Percentiles rank a stretch among this genome's conserved stretches.
These are phyloP conservation scores for Ischnus inquisitorius DNA, from an alignment of 2,888 invertebrate genomes.

Conservation along the genomic window DNA sequence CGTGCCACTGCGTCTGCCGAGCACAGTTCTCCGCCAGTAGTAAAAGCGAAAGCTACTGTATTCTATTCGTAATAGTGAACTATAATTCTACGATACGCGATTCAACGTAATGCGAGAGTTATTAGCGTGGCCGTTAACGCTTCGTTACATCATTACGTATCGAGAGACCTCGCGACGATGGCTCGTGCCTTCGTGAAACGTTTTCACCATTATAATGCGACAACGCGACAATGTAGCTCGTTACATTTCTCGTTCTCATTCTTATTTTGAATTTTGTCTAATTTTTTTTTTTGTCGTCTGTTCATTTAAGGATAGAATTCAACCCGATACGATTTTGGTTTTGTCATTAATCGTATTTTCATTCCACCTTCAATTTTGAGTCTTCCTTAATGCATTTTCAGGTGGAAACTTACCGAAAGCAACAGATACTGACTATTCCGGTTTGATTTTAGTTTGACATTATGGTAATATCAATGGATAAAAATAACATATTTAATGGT, in stretches of 20 bases:
- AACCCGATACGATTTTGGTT: too few relatives aligned
- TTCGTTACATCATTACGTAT: conserved; percentile 58
- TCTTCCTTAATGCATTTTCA: too few relatives aligned
- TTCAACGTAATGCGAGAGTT: conserved; percentile 69
- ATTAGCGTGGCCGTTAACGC: conserved; percentile 68
- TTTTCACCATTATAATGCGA: conserved; percentile 34
- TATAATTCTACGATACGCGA: conserved; percentile 52
- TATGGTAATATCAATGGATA: too few relatives aligned
- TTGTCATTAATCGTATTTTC: too few relatives aligned
- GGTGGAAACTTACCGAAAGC: too few relatives aligned
- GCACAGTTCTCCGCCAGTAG: not conserved
- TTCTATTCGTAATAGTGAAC: conserved; percentile 30
- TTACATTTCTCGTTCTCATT: conserved; percentile 34
- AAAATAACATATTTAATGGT: too few relatives aligned
- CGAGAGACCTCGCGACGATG: conserved; percentile 16
- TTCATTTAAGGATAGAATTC: too few relatives aligned
- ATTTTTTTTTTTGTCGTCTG: too few relatives aligned
- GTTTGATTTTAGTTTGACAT: too few relatives aligned
- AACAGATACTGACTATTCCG: too few relatives aligned
- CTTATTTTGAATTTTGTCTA: too few relatives aligned
- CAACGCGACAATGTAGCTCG: conserved; percentile 45
- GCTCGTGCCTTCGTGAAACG: conserved; percentile 2
- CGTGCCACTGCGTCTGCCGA: conserved; percentile 26
- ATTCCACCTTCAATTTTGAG: too few relatives aligned
- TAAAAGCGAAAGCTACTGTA: conserved; percentile 55